Conservation (phyloP, 2,797 vertebrate genomes). For the Hyperoplus immaculatus region DNA sequence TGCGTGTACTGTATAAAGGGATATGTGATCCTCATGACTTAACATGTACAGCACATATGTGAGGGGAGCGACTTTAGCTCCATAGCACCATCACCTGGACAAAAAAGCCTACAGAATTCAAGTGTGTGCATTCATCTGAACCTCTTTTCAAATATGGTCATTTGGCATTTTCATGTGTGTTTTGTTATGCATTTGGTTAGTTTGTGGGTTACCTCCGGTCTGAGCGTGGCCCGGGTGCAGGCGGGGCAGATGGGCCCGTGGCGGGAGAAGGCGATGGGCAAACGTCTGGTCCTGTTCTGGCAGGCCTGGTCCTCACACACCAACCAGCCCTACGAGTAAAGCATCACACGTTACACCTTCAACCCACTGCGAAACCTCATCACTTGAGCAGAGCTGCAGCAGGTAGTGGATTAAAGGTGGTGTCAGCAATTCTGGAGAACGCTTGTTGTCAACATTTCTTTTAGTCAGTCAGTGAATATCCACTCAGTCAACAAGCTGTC, state of each 20-base stretch:
- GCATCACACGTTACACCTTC: neutral
- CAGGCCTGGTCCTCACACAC: constrained; percentile 95
- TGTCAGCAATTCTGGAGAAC: too few species aligned
- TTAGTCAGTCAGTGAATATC: too few species aligned
- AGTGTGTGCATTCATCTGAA: constrained; percentile 7
- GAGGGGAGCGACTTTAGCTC: constrained; percentile 70
- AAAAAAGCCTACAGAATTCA: constrained; percentile 52
- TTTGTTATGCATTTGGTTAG: neutral
- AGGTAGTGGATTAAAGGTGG: neutral
- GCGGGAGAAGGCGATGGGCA: constrained; percentile 93
- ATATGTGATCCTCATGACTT: constrained; percentile 66
- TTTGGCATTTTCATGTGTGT: neutral
- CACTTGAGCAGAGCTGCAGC: neutral
- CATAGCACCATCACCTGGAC: constrained; percentile 88
- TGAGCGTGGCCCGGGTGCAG: constrained; percentile 90
- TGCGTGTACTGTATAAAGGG: constrained; percentile 10
- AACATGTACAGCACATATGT: constrained; percentile 42
- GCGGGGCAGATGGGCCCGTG: constrained; percentile 92
- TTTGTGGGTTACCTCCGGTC: constrained; percentile 88
- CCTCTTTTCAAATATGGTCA: neutral
- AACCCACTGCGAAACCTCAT: neutral
- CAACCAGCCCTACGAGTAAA: constrained; percentile 90
- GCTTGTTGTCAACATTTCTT: too few species aligned
- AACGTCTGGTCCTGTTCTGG: constrained; percentile 89
- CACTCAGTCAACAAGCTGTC: too few species aligned